Evolutionary conservation across 2,888 invertebrate genomes (phyloP).

Genomic region (Falcaria lacertinaria): DNA sequence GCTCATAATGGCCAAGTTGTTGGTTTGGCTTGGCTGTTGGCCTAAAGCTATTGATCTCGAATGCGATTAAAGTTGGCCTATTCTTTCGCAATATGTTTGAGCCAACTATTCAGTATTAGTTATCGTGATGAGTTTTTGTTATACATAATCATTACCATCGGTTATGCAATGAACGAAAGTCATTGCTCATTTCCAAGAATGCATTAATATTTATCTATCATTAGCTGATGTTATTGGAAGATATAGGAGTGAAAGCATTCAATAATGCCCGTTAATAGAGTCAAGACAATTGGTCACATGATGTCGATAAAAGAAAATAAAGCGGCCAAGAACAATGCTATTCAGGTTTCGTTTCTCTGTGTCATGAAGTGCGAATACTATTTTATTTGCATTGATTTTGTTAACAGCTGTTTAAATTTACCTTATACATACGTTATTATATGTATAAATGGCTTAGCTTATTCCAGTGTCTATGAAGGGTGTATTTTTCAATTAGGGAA

Average conservation of each 20-base stretch:
- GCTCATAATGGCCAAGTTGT: neutral
- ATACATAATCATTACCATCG: neutral
- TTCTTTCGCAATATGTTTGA: no score
- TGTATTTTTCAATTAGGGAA: no score
- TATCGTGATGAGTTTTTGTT: neutral
- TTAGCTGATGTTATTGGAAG: slow-evolving; percentile 8
- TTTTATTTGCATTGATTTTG: neutral
- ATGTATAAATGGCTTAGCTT: no score
- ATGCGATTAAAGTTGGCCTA: no score
- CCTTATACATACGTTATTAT: no score
- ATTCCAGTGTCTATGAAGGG: no score
- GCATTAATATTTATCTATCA: slow-evolving; percentile 19
- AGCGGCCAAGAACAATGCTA: slow-evolving; percentile 46
- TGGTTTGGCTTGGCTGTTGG: neutral
- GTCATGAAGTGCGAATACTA: slow-evolving; percentile 3
- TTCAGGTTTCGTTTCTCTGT: slow-evolving; percentile 46
- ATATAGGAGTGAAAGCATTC: slow-evolving; percentile 54
- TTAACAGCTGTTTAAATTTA: neutral
- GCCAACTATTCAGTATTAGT: no score
- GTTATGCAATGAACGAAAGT: slow-evolving; percentile 1
- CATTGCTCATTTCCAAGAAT: slow-evolving; percentile 8
- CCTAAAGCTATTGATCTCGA: no score
- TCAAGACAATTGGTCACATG: slow-evolving; percentile 50
- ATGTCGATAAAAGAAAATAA: slow-evolving; percentile 38
- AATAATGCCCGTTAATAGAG: slow-evolving; percentile 46